Percentiles rank a stretch among this genome's conserved stretches.
phyloP scores from a whole-genome alignment of 2,888 invertebrate genomes.

The Tenthredo notha region DNA sequence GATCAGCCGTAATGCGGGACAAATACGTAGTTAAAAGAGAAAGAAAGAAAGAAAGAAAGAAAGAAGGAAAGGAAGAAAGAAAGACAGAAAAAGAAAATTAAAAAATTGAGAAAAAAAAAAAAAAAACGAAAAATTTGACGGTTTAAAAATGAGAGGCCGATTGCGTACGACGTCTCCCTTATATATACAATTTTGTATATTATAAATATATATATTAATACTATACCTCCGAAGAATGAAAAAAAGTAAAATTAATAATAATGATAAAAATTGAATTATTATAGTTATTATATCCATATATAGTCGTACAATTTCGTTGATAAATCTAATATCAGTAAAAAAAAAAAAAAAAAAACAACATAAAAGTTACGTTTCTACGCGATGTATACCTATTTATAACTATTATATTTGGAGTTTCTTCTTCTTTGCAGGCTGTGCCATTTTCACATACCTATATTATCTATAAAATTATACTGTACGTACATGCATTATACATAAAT shows the following conservation, averaged over 20 bases:
- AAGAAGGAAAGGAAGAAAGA: no score
- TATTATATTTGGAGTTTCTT: not conserved
- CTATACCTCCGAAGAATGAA: not conserved
- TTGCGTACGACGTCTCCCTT: constrained; percentile 51
- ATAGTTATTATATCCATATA: not conserved
- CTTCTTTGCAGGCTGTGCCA: constrained; percentile 24
- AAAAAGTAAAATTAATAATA: not conserved
- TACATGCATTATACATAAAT: not conserved
- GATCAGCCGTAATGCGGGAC: constrained; percentile 76
- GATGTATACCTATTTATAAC: not conserved
- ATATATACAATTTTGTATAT: constrained; percentile 42
- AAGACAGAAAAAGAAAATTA: not conserved
- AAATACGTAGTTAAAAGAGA: constrained; percentile 75
- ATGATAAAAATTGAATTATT: not conserved
- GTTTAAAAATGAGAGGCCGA: not conserved
- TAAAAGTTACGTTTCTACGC: not conserved
- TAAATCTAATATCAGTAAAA: not conserved
- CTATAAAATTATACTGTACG: not conserved
- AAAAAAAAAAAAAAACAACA: no score
- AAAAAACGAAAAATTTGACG: no score
- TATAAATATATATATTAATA: not conserved
- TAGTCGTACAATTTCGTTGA: not conserved
- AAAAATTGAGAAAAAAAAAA: not conserved
- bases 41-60: not conserved
- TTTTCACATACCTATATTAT: not conserved